Evolutionary conservation across 2,797 vertebrate genomes (phyloP), one percentile per base, ranked within the genome.

Genomic region (Molossus molossus): DNA sequence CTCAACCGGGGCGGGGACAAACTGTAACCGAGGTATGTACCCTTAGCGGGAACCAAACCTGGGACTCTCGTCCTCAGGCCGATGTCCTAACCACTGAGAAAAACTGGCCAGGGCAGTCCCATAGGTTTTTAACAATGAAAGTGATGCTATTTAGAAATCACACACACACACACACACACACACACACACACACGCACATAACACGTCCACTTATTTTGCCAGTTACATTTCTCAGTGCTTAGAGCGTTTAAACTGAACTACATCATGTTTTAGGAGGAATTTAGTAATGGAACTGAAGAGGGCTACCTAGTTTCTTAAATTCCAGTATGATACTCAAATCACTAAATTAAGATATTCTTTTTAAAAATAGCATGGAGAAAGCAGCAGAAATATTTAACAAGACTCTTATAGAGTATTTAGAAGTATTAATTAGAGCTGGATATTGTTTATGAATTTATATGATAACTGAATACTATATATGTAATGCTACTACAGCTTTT

Each of bases 401-500:
- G 29, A 91, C 23, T 81, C 27, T 72, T 84, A 48, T 18, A 86
- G 21, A 65, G 57, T 21, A 25, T 4, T 85, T 65, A 94, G 27
- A 94, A 81, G 73, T 57, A 20, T 80, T 92, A 73, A 79, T 92
- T 90, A 87, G 37, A 92, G 29, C 29, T 57, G 18, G 17, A 70
- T 91, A 86, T 73, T 82, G 8, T 73, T 85, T 1, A 48, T 85
- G 13, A 86, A 85, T 70, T 55, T 94, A 92, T 92, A 81, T 82
- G 17, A 50, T 75, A 86, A 10, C 23, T 86, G 11, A 75, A 67
- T 76, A 73, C 55, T 64, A 40, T 8, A 25, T 50, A 87, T 48
- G 2, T 62, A 45, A 70, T 57, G 37, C 18, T 65, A 79, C 7
- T 79, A 50, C 7, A 83, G 9, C 18, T 82, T 69, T 20, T 17